Percentiles rank a stretch among this genome's conserved stretches.
These are phyloP conservation scores for Scolopax bukidnonensis DNA, from an alignment of 2,797 vertebrate genomes.

Conservation along the genomic window DNA sequence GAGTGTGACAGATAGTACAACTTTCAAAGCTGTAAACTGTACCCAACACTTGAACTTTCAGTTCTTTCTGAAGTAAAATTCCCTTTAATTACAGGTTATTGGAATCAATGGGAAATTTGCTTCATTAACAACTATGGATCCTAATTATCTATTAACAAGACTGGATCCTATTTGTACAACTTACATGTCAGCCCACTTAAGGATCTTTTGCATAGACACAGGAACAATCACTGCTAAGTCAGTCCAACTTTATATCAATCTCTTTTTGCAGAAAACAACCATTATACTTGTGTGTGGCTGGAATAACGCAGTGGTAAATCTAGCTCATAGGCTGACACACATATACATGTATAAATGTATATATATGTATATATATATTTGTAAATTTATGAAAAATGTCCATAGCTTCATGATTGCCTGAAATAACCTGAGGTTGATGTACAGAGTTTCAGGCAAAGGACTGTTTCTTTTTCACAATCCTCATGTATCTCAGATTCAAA, in stretches of 20 bases:
- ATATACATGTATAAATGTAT: slow-evolving; percentile 37
- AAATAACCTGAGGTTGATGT: slow-evolving; percentile 20
- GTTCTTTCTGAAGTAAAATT: slow-evolving; percentile 1
- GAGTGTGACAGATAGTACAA: background rate
- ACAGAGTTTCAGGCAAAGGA: slow-evolving; percentile 57
- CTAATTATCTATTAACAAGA: background rate
- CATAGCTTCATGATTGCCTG: slow-evolving; percentile 42
- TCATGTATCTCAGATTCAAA: background rate
- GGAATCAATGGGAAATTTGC: background rate
- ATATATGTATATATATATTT: slow-evolving; percentile 63
- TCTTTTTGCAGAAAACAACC: slow-evolving; percentile 1
- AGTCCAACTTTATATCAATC: background rate
- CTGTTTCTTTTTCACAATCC: slow-evolving; percentile 28
- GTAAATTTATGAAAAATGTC: slow-evolving; percentile 62
- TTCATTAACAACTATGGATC: background rate
- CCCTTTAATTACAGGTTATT: background rate
- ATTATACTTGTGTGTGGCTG: background rate
- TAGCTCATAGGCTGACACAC: background rate
- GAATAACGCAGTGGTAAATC: background rate
- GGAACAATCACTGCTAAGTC: background rate
- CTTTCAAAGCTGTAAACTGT: background rate
- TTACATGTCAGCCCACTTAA: background rate
- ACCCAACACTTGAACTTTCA: slow-evolving; percentile 1
- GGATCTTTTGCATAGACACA: background rate
- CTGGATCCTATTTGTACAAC: background rate